These are phyloP conservation scores for Dendrolimus punctatus DNA, from an alignment of 1,140 invertebrate species.

Conservation along the genomic window DNA sequence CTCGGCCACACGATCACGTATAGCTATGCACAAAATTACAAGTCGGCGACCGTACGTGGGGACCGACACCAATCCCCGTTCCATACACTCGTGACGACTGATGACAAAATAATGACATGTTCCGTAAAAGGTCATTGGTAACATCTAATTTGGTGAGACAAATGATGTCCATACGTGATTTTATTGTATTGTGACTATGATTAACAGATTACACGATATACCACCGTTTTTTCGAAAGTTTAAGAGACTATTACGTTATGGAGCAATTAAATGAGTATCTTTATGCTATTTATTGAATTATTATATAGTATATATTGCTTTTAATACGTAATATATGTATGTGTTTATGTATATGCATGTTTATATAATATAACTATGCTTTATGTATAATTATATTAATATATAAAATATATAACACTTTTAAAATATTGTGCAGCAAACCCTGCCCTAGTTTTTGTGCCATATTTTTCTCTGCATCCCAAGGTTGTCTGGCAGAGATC, in stretches of 20 bases:
- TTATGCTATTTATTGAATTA: too few relatives aligned
- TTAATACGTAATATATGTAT: too few relatives aligned
- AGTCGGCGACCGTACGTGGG: constrained; percentile 33
- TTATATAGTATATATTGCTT: too few relatives aligned
- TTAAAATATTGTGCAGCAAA: too few relatives aligned
- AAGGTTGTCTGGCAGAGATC: too few relatives aligned
- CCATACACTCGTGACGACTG: constrained; percentile 10
- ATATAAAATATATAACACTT: too few relatives aligned
- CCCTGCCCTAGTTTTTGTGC: too few relatives aligned
- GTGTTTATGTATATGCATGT: too few relatives aligned
- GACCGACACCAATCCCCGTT: constrained; percentile 36
- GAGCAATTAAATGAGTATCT: not conserved
- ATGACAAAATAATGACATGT: constrained; percentile 6
- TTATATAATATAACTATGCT: too few relatives aligned
- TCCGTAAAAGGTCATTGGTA: constrained; percentile 15
- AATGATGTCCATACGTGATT: too few relatives aligned
- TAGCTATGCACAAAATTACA: constrained; percentile 38
- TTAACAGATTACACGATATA: constrained; percentile 1
- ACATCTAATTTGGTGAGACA: constrained; percentile 15
- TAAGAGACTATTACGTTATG: not conserved
- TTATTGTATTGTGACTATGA: not conserved
- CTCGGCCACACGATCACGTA: constrained; percentile 7
- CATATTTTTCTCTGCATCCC: too few relatives aligned
- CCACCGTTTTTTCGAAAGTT: not conserved
- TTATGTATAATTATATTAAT: too few relatives aligned